These are phyloP conservation scores for Pseudochirops corinnae DNA, from an alignment of 2,797 vertebrate species.

Conservation along the genomic window DNA sequence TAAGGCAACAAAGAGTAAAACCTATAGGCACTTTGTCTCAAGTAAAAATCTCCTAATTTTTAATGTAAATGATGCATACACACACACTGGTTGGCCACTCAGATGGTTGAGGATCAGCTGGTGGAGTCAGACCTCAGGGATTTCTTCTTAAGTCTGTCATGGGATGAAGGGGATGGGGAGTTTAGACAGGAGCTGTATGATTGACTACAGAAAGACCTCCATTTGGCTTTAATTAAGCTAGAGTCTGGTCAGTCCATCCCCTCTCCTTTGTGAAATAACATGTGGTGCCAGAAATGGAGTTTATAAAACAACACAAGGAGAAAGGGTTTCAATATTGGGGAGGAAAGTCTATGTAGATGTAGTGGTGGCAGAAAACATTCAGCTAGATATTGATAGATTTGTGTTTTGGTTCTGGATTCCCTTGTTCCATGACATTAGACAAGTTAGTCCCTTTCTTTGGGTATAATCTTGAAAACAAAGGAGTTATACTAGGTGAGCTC, in stretches of 20 bases:
- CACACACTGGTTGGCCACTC: neutral
- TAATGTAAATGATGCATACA: neutral
- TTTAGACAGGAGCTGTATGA: constrained; percentile 12
- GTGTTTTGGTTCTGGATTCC: neutral
- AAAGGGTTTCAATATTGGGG: neutral
- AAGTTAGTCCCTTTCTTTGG: neutral
- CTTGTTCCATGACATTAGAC: neutral
- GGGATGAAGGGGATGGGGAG: neutral
- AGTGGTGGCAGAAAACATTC: neutral
- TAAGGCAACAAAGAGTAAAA: constrained; percentile 32
- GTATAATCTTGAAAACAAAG: neutral
- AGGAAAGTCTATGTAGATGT: neutral
- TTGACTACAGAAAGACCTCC: neutral
- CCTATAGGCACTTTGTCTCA: neutral
- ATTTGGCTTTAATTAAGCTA: constrained; percentile 7
- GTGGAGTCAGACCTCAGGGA: neutral
- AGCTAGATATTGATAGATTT: neutral
- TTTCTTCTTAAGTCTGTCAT: neutral
- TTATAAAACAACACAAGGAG: neutral
- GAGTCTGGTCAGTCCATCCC: neutral
- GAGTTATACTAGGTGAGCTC: neutral
- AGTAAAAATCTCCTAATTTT: constrained; percentile 15
- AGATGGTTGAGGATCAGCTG: neutral
- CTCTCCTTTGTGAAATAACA: constrained; percentile 24
- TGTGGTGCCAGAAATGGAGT: neutral